Evolutionary conservation across 92 coral and sea anemone genomes (phyloP), one percentile per base, ranked within the genome.

Genomic region (Heteractis magnifica): DNA sequence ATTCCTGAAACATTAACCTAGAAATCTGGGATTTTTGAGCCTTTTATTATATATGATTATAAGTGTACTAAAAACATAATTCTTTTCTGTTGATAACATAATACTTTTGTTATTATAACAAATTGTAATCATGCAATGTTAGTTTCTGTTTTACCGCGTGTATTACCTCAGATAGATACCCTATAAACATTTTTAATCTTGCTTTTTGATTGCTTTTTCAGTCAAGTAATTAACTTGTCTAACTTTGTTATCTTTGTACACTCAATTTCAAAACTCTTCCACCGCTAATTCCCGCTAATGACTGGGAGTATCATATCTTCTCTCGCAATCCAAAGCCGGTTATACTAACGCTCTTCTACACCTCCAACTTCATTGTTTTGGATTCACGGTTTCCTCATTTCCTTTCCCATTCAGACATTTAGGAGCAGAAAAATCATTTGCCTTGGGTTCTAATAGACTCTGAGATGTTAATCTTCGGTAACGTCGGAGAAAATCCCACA

Each of bases 401-500:
- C 73, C 73, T 68, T 68, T 14, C 49, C 73, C 21, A 68, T 68
- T 68, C 73, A 68, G 73, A 68, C 73, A 68, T 23, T 68, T 68
- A 68, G 73, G 73, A 68, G 73, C 73, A 68, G 73, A 41, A 20
- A 68, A 23, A 68, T 26, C 11, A 68, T 68, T 68, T 68, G 73
- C 73, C 73, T 64, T 68, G 73, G 26, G 73, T 68, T 21, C 73
- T 68, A 68, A 68, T 68, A 68, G 73, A 68, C 48, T 68, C 73
- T 68, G 3, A 68, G 73, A 68, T 68, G 73, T 68, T 68, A 68
- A 68, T 68, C 73, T 68, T 20, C 10, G 23, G 73, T 68, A 41
- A 68, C 49, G 73, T 68, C 73, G 48, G 73, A 68, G 73, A 68
- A 68, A 68, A 68, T 68, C 73, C 48, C 79, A 76, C 51, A 76